These are phyloP conservation scores for Meloidogyne hapla DNA, from an alignment of 1,140 invertebrate species.

Conservation along the genomic window DNA sequence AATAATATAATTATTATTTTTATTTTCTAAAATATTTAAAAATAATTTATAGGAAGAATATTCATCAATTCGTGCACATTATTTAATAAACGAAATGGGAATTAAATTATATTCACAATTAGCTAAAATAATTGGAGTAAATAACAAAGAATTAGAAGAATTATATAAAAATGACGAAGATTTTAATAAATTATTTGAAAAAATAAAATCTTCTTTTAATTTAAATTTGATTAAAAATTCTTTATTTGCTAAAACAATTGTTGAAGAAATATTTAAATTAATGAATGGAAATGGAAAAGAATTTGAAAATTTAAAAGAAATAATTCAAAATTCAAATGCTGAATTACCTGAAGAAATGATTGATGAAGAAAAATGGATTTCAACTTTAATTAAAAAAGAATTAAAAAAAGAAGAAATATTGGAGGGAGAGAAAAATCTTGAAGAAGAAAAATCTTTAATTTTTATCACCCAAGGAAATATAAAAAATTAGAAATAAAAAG, in stretches of 20 bases:
- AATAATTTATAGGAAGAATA: neutral
- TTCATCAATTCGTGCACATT: neutral
- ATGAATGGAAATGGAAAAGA: neutral
- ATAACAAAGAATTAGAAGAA: neutral
- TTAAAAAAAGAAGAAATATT: no score
- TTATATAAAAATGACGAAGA: neutral
- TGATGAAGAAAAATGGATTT: neutral
- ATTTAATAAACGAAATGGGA: neutral
- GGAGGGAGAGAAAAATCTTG: no score
- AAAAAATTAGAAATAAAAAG: no score
- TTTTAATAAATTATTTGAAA: neutral
- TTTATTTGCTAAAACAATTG: neutral
- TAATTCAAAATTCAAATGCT: neutral
- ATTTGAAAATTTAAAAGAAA: constrained; percentile 3
- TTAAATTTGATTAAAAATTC: neutral
- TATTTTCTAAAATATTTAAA: neutral
- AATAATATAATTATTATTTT: neutral
- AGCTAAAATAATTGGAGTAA: neutral
- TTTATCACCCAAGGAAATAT: no score
- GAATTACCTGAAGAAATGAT: neutral
- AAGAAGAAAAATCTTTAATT: no score
- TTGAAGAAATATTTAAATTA: constrained; percentile 1
- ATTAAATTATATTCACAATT: neutral
- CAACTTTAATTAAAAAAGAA: neutral
- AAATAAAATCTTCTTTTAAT: neutral